Base-by-base conservation (phyloP, 2,797 vertebrate species). In the Eulemur coronatus region DNA sequence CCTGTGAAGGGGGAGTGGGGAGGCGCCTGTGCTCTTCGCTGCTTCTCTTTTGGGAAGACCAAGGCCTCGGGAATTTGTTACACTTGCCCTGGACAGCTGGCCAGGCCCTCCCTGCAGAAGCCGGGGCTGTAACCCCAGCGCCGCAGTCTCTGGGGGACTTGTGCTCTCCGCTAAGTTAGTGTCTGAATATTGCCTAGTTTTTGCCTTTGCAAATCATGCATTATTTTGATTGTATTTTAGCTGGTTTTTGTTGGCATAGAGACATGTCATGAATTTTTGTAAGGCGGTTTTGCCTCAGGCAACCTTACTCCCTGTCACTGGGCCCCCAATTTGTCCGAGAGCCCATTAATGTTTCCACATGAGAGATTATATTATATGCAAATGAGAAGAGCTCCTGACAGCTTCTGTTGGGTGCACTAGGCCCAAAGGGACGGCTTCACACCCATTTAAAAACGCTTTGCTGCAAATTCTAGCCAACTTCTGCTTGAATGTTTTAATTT, bases 61-160 rank as follows among this genome's bases (percentile, higher is more conserved):
- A 20, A 13, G 43, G 38, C 30, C 0, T 0, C 0, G 50, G 28
- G 38, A 13, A 2, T 10, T 7, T 4, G 4, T 33, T 4, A 2
- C 41, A 24, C 11, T 2, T 33, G 41, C 17, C 52, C 41, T 10
- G 7, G 6, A 13, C 5, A 1, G 20, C 0, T 9, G 28, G 26
- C 18, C 52, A 17, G 41, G 38, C 17, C 50, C 18, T 26, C 1
- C 0, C 35, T 52, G 46, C 1, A 20, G 46, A 38, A 3, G 11
- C 70, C 9, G 0, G 46, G 28, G 41, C 9, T 3, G 2, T 30
- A 24, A 7, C 33, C 61, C 13, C 4, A 7, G 17, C 33, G 7
- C 9, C 6, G 5, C 0, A 0, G 14, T 0, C 38, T 84, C 81
- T 7, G 48, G 12, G 52, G 52, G 5, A 30, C 35, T 18, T 6